phyloP scores from a whole-genome alignment of 2,888 invertebrate genomes.

The Polydesmus complanatus region DNA sequence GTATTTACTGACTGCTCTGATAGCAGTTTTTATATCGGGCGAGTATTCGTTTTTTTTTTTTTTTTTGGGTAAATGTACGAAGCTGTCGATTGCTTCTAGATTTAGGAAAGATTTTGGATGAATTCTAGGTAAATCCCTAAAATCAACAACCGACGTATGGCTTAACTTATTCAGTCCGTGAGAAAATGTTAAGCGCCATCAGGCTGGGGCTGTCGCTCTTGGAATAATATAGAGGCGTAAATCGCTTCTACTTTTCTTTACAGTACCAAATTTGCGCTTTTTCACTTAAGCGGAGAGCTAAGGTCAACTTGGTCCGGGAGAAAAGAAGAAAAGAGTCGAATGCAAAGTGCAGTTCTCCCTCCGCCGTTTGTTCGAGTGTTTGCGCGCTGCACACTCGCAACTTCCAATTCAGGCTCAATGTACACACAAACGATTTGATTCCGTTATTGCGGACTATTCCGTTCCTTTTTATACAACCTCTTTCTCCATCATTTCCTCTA shows the following conservation, averaged over 20 bases:
- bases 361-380: background rate
- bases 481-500: no score
- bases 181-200: conserved; percentile 10
- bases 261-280: background rate
- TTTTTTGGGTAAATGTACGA: background rate
- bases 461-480: no score
- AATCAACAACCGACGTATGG: conserved; percentile 10
- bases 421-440: background rate
- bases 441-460: no score
- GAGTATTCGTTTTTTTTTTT: background rate
- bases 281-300: background rate
- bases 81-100: conserved; percentile 14
- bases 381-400: background rate
- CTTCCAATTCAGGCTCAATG: background rate
- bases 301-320: background rate
- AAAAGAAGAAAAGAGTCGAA: background rate
- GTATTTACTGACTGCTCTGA: no score
- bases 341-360: background rate
- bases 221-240: background rate
- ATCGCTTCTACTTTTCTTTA: background rate
- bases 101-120: conserved; percentile 12
- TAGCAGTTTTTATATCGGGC: background rate
- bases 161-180: conserved; percentile 13
- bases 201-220: background rate
- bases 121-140: conserved; percentile 14